Base-by-base conservation (phyloP, 2,113 vertebrate species). In the Labrus mixtus region DNA sequence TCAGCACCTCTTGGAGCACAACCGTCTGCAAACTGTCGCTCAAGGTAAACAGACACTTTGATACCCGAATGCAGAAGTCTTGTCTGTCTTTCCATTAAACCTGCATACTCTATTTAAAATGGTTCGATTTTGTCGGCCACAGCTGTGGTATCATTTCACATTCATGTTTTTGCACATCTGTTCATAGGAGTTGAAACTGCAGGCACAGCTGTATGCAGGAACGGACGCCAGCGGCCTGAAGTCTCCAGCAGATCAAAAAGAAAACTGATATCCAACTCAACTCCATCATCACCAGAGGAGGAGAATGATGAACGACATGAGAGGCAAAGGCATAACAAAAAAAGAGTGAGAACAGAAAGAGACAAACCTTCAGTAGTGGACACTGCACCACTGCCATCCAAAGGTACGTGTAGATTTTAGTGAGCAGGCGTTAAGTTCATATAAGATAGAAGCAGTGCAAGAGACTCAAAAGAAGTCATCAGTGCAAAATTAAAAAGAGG, bases 1-100 rank as follows among this genome's bases (percentile, higher is more conserved):
- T 46, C 93, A 93, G 62, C 96, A 96, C 84, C 81, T 90, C 60
- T 87, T 79, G 45, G 81, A 92, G 62, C 95, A 95, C 1, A 67
- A 68, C 25, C 20, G 64, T 20, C 50, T 63, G 54, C n/a, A 56
- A 59, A n/a, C 69, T 29, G 10, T 9, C 10, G 0, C 46, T 61
- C 39, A 55, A 63, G 78, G 90, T 86, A 77, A 74, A 59, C 37
- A 20, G 13, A 43, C 5, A 4, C 10, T 50, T 5, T 23, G 3
- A 29, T 23, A 8, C 1, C 33, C 20, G 41, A 53, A 39, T 29
- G 4, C 6, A 59, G 8, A n/a, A 33, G 6, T 48, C 19, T 29
- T 10, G 1, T 46, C 6, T 23, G 7, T 53, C 15, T 48, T 46
- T 33, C 15, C n/a, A 0, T 33, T 15, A 6, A 59, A 33, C 29